Base-by-base conservation (phyloP, 2,113 vertebrate genomes). In the Prionailurus viverrinus region DNA sequence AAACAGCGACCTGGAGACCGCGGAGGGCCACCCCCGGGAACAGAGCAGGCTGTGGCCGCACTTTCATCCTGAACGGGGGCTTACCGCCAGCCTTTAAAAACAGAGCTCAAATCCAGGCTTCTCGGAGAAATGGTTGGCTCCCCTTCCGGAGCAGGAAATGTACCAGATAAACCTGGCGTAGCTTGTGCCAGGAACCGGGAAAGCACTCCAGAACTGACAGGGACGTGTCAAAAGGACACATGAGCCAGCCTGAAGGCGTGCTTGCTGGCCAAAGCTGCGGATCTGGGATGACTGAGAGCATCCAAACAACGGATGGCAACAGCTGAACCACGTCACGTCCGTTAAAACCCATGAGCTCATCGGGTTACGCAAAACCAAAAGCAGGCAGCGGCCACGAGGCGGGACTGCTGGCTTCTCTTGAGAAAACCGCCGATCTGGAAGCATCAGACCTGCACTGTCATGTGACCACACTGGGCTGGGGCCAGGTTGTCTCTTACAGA, bases 391-490 rank as follows among this genome's bases (percentile, higher is more conserved):
- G 48, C 51, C 51, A 4, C 13, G 1, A 33, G 51, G n/a, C 68
- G 33, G 4, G 27, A 36, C 19, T 14, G 14, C 66, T 18, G 73
- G 51, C 74, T 39, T 39, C 31, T 63, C 69, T 23, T 66, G 80
- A 69, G 58, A 95, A 23, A 55, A 4, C 76, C 27, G 36, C 41
- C 23, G 7, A 51, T 8, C 16, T 74, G 29, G 55, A 7, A 21
- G n/a, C 25, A 12, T 14, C 31, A 51, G 53, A 88, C 16, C n/a
- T 5, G 2, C 33, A 6, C 29, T 29, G 73, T 48, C 69, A 0
- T 0, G 1, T 12, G 81, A 33, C 8, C 12, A 23, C 18, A 4
- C 1, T 0, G 1, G 48, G 11, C 66, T 1, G 4, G 31, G 48
- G 55, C 36, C 0, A 0, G 12, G n/a, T 1, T 2, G 2, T 7